A percentile compares a stretch with the other conserved stretches of the same genome.
phyloP scores from a whole-genome alignment of 2,888 invertebrate genomes.

The Pegoplata infirma region DNA sequence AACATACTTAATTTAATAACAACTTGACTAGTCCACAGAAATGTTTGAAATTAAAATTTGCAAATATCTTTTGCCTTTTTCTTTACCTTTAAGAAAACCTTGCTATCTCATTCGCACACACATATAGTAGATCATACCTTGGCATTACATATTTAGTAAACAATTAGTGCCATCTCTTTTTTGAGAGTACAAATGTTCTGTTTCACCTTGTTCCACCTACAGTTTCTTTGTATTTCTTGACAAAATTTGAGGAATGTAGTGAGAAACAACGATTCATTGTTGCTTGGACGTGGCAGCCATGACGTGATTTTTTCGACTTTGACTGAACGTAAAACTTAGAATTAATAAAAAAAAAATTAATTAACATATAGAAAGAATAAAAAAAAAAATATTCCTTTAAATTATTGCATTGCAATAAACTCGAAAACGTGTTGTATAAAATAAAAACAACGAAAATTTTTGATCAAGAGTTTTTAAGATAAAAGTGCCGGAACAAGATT shows the following conservation, averaged over 20 bases:
- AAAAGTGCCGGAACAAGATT: slow-evolving; percentile 52
- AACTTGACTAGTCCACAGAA: slow-evolving; percentile 8
- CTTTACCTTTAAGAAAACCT: background rate
- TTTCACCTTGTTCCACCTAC: slow-evolving; percentile 32
- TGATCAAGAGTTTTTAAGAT: slow-evolving; percentile 27
- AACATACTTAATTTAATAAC: slow-evolving; percentile 5
- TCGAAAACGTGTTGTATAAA: slow-evolving; percentile 65
- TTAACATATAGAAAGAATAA: slow-evolving; percentile 55
- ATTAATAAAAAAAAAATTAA: slow-evolving; percentile 44
- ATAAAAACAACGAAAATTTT: slow-evolving; percentile 25
- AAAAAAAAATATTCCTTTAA: slow-evolving; percentile 71
- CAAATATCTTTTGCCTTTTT: slow-evolving; percentile 17
- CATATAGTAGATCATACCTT: background rate
- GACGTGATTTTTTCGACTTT: slow-evolving; percentile 77
- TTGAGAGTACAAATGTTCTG: slow-evolving; percentile 14
- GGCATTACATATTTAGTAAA: background rate
- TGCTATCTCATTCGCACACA: slow-evolving; percentile 10
- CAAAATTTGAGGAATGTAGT: slow-evolving; percentile 65
- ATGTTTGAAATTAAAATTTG: slow-evolving; percentile 3
- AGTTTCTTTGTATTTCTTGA: slow-evolving; percentile 55
- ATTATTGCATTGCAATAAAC: slow-evolving; percentile 68
- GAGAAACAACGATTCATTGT: slow-evolving; percentile 76
- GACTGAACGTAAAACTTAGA: slow-evolving; percentile 63
- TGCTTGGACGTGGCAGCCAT: slow-evolving; percentile 78
- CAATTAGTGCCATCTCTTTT: slow-evolving; percentile 32